Percentiles rank a stretch among this genome's conserved stretches.
phyloP scores from a whole-genome alignment of 1,140 invertebrate species.

The Polypedilum vanderplanki region DNA sequence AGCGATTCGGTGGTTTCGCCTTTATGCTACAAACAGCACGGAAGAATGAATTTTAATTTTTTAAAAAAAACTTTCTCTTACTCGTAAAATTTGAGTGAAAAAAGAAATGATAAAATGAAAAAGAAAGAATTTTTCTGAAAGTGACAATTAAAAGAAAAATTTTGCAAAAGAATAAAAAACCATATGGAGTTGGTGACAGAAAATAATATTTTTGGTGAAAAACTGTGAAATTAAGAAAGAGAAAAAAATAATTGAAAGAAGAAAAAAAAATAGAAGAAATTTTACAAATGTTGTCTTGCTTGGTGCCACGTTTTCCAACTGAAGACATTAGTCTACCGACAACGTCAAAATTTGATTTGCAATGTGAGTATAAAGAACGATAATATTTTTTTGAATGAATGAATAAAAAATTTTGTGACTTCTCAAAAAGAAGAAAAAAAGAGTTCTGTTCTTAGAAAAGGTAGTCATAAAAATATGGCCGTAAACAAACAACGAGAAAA shows the following conservation, averaged over 20 bases:
- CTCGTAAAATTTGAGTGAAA: too few relatives aligned
- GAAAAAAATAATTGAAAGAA: neutral
- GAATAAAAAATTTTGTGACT: too few relatives aligned
- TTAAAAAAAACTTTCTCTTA: too few relatives aligned
- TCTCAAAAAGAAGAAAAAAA: neutral
- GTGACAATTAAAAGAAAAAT: neutral
- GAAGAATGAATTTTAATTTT: neutral
- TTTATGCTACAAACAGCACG: neutral
- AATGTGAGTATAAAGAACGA: neutral
- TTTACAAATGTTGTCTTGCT: constrained; percentile 25
- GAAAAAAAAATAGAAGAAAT: neutral
- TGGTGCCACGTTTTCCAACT: constrained; percentile 20
- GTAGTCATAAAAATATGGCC: constrained; percentile 10
- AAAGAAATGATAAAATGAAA: neutral
- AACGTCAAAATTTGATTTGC: constrained; percentile 20
- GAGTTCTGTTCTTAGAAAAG: neutral
- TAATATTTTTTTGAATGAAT: too few relatives aligned
- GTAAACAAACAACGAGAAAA: constrained; percentile 16
- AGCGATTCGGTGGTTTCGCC: neutral
- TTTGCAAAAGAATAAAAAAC: neutral
- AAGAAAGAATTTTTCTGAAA: neutral
- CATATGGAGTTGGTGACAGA: neutral
- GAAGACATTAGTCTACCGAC: constrained; percentile 3
- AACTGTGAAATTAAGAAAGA: neutral
- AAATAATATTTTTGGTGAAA: constrained; percentile 1